Percentiles rank a stretch among this genome's conserved stretches.
These are phyloP conservation scores for Bos javanicus DNA, from an alignment of 2,113 vertebrate species.

Conservation along the genomic window DNA sequence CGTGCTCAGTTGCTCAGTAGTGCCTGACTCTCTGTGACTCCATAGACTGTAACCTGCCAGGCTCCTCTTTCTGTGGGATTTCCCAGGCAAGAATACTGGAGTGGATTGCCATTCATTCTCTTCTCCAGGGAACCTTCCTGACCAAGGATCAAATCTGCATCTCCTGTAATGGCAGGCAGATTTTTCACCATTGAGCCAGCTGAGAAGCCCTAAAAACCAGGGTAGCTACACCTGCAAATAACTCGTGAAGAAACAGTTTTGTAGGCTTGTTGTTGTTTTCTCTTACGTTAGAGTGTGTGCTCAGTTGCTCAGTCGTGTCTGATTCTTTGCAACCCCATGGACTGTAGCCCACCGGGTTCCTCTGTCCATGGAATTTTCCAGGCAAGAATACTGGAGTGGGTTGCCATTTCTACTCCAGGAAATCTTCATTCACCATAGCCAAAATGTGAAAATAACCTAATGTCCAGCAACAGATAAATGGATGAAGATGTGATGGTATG, in stretches of 20 bases:
- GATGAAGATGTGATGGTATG: background rate
- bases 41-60: background rate
- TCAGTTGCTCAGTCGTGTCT: accelerated
- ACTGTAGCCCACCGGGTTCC: background rate
- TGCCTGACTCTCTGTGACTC: background rate
- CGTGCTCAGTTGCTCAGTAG: background rate
- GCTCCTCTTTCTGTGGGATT: background rate
- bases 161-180: background rate
- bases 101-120: background rate
- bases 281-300: background rate
- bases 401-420: background rate
- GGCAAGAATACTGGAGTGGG: background rate
- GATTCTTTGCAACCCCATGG: background rate
- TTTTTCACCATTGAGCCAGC: background rate
- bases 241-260: background rate
- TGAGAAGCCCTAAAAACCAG: background rate
- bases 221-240: background rate
- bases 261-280: background rate
- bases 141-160: background rate
- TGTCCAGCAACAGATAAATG: background rate
- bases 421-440: background rate
- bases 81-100: background rate
- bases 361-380: background rate
- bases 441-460: background rate
- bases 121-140: background rate